A percentile compares a stretch with the other conserved stretches of the same genome.
These are phyloP conservation scores for Cyanoderma ruficeps DNA, from an alignment of 2,113 vertebrate species.

Conservation along the genomic window DNA sequence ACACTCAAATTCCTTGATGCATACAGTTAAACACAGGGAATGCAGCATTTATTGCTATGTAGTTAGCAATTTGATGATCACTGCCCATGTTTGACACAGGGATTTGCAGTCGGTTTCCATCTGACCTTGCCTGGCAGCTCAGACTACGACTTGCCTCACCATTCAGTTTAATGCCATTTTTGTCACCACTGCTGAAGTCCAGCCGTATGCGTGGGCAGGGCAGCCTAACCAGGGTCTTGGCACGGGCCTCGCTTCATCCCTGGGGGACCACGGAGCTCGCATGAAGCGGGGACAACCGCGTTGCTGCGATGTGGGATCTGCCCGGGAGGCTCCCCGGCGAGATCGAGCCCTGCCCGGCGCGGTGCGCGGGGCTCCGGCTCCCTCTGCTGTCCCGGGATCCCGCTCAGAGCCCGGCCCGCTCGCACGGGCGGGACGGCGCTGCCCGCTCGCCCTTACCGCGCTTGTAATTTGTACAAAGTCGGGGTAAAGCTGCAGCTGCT, in stretches of 20 bases:
- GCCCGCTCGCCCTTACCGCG: rapidly evolving
- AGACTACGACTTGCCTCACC: not conserved
- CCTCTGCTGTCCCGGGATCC: not conserved
- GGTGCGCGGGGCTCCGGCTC: not conserved
- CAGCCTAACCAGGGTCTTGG: not conserved
- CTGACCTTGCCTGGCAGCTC: not conserved
- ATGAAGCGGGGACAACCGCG: rapidly evolving
- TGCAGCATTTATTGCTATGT: not conserved
- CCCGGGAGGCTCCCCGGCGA: rapidly evolving
- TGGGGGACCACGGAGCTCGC: rapidly evolving
- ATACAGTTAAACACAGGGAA: not conserved
- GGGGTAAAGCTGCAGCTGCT: not conserved
- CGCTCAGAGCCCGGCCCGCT: rapidly evolving
- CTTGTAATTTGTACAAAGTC: rapidly evolving
- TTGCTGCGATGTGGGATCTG: rapidly evolving
- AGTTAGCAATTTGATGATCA: not conserved
- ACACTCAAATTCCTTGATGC: not conserved
- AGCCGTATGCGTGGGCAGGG: rapidly evolving
- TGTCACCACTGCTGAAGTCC: too few species aligned
- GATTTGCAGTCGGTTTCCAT: not conserved
- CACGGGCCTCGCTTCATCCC: rapidly evolving
- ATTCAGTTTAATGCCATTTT: not conserved
- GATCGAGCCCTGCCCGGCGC: not conserved
- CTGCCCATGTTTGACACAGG: rapidly evolving
- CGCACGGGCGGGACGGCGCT: rapidly evolving